A percentile compares a stretch with the other conserved stretches of the same genome.
These are phyloP conservation scores for Bombus superbus DNA, from an alignment of 1,140 invertebrate species.

Conservation along the genomic window DNA sequence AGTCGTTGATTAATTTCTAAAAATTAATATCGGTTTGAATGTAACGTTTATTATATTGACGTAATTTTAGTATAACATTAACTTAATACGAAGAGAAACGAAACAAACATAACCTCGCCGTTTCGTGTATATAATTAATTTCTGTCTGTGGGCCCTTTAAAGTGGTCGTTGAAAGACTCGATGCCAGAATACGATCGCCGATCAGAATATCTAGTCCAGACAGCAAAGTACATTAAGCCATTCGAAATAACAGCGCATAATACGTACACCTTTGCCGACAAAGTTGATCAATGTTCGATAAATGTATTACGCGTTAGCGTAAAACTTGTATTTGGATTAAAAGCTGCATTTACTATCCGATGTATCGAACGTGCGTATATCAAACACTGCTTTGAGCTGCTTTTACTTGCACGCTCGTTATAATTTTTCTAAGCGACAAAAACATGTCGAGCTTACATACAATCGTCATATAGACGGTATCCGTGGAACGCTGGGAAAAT, in stretches of 20 bases:
- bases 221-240: slow-evolving; percentile 11
- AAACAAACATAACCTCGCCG: background rate
- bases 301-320: background rate
- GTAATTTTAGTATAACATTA: background rate
- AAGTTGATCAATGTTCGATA: background rate
- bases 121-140: background rate
- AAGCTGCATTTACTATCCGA: background rate
- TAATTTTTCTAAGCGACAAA: background rate
- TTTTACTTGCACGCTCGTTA: background rate
- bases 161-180: slow-evolving; percentile 9
- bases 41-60: background rate
- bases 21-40: background rate
- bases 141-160: background rate
- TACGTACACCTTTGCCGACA: slow-evolving; percentile 37
- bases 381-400: background rate
- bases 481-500: background rate
- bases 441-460: background rate
- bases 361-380: background rate
- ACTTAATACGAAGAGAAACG: background rate
- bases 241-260: slow-evolving; percentile 24
- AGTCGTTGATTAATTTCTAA: background rate
- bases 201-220: slow-evolving; percentile 33
- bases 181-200: slow-evolving; percentile 11
- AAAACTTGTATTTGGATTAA: background rate
- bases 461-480: background rate